Percentiles rank a stretch among this genome's conserved stretches.
phyloP scores from a whole-genome alignment of 2,888 invertebrate species.

The Portevinia maculata region DNA sequence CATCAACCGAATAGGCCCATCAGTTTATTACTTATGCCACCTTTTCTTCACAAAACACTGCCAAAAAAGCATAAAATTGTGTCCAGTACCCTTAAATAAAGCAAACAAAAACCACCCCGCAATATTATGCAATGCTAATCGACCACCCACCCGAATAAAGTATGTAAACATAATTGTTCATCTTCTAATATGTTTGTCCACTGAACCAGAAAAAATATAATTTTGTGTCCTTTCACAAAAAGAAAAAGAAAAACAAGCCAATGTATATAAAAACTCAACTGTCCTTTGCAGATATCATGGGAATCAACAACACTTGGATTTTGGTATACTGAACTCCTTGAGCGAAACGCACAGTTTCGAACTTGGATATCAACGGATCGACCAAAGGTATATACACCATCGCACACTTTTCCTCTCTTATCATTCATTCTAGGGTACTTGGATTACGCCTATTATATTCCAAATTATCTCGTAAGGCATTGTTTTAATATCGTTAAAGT shows the following conservation, averaged over 20 bases:
- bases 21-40: background rate
- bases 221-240: constrained; percentile 9
- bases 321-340: constrained; percentile 98
- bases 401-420: background rate
- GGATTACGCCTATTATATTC: too few species aligned
- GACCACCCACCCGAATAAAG: background rate
- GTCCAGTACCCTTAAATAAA: background rate
- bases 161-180: background rate
- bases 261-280: background rate
- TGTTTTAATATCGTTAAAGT: constrained; percentile 2
- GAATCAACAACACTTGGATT: constrained; percentile 98
- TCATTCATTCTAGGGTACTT: too few species aligned
- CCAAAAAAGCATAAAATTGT: background rate
- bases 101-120: background rate
- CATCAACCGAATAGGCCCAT: background rate
- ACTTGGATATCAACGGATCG: constrained; percentile 92
- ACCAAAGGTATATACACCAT: constrained; percentile 84
- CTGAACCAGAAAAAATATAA: constrained; percentile 16
- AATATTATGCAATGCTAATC: background rate
- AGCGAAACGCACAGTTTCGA: constrained; percentile 94
- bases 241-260: constrained; percentile 1
- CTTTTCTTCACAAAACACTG: background rate
- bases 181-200: constrained; percentile 49
- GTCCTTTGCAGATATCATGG: constrained; percentile 92
- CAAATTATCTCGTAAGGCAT: too few species aligned